These are phyloP conservation scores for Dromococcyx pavoninus DNA, from an alignment of 2,797 vertebrate genomes.

Conservation along the genomic window DNA sequence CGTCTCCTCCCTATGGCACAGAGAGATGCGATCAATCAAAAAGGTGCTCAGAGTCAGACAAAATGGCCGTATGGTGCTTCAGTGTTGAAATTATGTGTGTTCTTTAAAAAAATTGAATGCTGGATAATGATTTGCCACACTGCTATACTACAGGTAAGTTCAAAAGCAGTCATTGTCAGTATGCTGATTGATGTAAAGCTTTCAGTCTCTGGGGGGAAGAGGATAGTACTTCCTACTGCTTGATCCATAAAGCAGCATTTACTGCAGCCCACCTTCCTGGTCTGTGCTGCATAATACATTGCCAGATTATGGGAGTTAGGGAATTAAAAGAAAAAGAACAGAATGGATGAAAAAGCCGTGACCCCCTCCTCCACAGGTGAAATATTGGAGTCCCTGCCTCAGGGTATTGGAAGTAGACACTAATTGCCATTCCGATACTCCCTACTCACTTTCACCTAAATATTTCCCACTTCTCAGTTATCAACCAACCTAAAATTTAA, in stretches of 20 bases:
- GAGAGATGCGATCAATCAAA: slow-evolving; percentile 17
- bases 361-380: slow-evolving; percentile 62
- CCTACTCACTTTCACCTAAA: slow-evolving; percentile 39
- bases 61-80: slow-evolving; percentile 54
- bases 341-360: slow-evolving; percentile 68
- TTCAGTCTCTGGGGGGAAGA: slow-evolving; percentile 67
- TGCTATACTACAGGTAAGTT: slow-evolving; percentile 66
- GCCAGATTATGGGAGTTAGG: slow-evolving; percentile 67
- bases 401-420: slow-evolving; percentile 44
- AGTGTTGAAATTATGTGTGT: slow-evolving; percentile 55
- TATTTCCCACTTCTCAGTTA: slow-evolving; percentile 53
- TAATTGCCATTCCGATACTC: slow-evolving; percentile 55
- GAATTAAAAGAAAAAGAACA: slow-evolving; percentile 72
- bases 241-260: slow-evolving; percentile 74
- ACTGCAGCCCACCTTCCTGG: slow-evolving; percentile 68
- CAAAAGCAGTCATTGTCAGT: slow-evolving; percentile 72
- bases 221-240: slow-evolving; percentile 71
- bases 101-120: slow-evolving; percentile 62
- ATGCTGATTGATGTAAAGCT: slow-evolving; percentile 75
- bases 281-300: slow-evolving; percentile 69
- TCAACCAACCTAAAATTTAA: slow-evolving; percentile 55
- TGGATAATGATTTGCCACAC: slow-evolving; percentile 69
- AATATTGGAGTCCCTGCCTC: slow-evolving; percentile 55
- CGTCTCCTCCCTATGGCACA: slow-evolving; percentile 10
- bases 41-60: slow-evolving; percentile 49